phyloP scores from a whole-genome alignment of 2,888 invertebrate species.

The Chrysina gloriosa region DNA sequence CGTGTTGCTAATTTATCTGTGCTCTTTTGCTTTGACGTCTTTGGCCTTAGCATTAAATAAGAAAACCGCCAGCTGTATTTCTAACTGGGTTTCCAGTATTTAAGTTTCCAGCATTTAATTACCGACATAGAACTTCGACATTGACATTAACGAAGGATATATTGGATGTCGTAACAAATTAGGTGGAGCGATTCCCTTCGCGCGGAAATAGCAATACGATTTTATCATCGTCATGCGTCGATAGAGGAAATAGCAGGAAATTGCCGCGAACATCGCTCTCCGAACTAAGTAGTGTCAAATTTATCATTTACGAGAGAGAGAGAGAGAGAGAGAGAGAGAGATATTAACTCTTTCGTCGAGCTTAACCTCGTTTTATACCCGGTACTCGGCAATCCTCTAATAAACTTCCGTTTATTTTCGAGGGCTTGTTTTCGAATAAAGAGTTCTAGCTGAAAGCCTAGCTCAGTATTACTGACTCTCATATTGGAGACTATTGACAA shows the following conservation, averaged over 20 bases:
- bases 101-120: slow-evolving; percentile 13
- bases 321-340: slow-evolving; percentile 5
- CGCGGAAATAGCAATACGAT: slow-evolving; percentile 31
- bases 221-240: slow-evolving; percentile 5
- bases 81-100: background rate
- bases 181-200: slow-evolving; percentile 16
- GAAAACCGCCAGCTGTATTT: background rate
- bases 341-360: slow-evolving; percentile 20
- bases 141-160: slow-evolving; percentile 28
- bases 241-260: slow-evolving; percentile 30
- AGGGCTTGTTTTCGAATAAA: no score
- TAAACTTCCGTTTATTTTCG: no score
- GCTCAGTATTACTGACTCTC: no score
- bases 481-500: no score
- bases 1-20: no score
- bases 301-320: slow-evolving; percentile 16
- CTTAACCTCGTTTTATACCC: background rate
- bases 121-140: slow-evolving; percentile 11
- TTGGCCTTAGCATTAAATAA: background rate
- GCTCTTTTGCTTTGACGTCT: no score
- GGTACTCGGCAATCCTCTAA: no score
- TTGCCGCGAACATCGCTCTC: slow-evolving; percentile 10
- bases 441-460: no score
- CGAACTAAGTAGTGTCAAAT: slow-evolving; percentile 15
- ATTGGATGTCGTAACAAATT: slow-evolving; percentile 35